Evolutionary conservation across 2,113 vertebrate genomes (phyloP).

Genomic region (Siniperca knerii): DNA sequence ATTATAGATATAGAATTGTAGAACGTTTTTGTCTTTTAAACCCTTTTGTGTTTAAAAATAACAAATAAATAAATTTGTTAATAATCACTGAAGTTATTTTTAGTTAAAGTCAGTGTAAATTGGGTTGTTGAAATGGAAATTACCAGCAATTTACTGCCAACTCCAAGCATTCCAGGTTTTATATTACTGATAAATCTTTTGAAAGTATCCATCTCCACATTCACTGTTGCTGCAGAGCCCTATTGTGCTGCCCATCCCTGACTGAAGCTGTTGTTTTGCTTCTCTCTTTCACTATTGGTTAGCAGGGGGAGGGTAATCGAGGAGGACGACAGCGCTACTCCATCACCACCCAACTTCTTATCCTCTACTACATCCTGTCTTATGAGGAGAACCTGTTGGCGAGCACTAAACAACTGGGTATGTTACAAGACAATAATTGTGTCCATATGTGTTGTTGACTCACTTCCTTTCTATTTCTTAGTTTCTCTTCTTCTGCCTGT

Average conservation of each 20-base stretch:
- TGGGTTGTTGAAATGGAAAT: not conserved
- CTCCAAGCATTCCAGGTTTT: not conserved
- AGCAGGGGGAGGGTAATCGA: slow-evolving; percentile 86
- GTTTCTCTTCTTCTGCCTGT: slow-evolving; percentile 1
- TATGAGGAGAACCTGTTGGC: slow-evolving; percentile 97
- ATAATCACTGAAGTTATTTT: not conserved
- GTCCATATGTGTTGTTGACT: slow-evolving; percentile 32
- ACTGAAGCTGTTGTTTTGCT: not conserved
- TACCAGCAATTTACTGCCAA: not conserved
- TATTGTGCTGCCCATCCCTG: not conserved
- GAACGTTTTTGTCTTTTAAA: not conserved
- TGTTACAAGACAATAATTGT: slow-evolving; percentile 33
- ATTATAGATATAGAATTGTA: not conserved
- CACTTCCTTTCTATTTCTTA: slow-evolving; percentile 39
- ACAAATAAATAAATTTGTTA: not conserved
- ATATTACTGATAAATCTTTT: not conserved
- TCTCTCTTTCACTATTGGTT: slow-evolving; percentile 33
- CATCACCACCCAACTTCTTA: slow-evolving; percentile 95
- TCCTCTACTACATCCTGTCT: slow-evolving; percentile 96
- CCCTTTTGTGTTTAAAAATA: not conserved
- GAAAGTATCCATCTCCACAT: not conserved
- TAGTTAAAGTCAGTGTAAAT: not conserved
- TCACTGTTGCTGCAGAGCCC: not conserved
- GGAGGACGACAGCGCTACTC: slow-evolving; percentile 85
- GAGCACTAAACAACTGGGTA: slow-evolving; percentile 95